Conservation (phyloP, 2,113 vertebrate species). For the pig (Sus scrofa) region DNA sequence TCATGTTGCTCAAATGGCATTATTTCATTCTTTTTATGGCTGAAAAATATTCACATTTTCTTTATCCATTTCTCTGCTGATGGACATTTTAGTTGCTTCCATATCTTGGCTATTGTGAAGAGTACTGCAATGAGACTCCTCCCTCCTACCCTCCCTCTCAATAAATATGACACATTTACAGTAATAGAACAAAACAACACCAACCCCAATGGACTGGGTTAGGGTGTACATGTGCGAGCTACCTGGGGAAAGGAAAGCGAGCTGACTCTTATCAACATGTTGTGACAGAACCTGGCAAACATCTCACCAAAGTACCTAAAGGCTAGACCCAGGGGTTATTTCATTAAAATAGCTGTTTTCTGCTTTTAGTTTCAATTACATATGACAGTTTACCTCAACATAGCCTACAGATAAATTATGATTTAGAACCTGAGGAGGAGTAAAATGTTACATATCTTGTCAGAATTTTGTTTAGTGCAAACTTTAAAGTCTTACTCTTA, state of each 20-base stretch:
- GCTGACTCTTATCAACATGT: neutral
- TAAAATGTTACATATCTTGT: neutral
- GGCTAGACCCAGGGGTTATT: neutral
- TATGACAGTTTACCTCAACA: neutral
- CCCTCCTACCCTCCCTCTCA: neutral
- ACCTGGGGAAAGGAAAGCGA: neutral
- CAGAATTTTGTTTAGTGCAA: slow-evolving; percentile 41
- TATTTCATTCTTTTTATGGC: too few relatives aligned
- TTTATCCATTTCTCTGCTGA: too few relatives aligned
- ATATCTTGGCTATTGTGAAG: too few relatives aligned
- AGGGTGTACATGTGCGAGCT: neutral
- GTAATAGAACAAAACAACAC: neutral
- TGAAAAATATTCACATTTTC: too few relatives aligned
- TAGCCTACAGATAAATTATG: slow-evolving; percentile 4
- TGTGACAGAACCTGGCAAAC: neutral
- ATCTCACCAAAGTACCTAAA: neutral
- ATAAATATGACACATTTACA: slow-evolving; percentile 5
- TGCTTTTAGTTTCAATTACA: slow-evolving; percentile 56
- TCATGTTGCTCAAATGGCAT: too few relatives aligned
- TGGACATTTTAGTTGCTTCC: too few relatives aligned
- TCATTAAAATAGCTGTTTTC: slow-evolving; percentile 53
- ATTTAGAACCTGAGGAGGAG: slow-evolving; percentile 8
- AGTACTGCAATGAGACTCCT: neutral
- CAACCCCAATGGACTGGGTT: neutral
- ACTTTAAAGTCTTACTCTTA: neutral